Conservation (phyloP, 2,888 invertebrate species). For the Thymelicus lineola region DNA sequence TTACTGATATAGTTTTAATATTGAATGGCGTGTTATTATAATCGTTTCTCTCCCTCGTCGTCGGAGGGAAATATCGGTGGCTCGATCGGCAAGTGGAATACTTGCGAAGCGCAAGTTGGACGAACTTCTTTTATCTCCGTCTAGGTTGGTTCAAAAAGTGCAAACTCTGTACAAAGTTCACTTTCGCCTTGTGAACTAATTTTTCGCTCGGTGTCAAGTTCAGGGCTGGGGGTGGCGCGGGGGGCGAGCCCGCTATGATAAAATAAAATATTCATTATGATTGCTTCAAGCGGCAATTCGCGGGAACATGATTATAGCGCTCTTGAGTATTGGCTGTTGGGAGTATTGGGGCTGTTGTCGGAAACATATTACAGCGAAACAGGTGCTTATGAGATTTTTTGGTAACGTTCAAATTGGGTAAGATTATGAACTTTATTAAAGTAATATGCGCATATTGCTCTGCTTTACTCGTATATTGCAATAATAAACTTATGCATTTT, state of each 20-base stretch:
- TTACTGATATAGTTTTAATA: conserved; percentile 43
- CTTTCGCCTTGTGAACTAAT: conserved; percentile 85
- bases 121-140: conserved; percentile 80
- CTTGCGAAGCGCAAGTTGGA: conserved; percentile 39
- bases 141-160: conserved; percentile 81
- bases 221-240: conserved; percentile 65
- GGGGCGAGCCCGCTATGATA: conserved; percentile 70
- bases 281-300: conserved; percentile 78
- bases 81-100: background rate
- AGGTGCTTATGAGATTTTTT: background rate
- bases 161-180: conserved; percentile 83
- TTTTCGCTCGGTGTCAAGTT: conserved; percentile 85
- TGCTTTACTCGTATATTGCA: too few species aligned
- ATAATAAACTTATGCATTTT: too few species aligned
- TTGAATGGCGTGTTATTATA: conserved; percentile 26
- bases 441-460: too few species aligned
- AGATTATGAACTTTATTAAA: background rate
- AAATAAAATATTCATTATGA: conserved; percentile 86
- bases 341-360: conserved; percentile 10
- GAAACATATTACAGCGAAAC: conserved; percentile 5
- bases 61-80: conserved; percentile 26
- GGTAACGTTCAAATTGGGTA: background rate
- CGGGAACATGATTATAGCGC: conserved; percentile 57
- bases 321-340: conserved; percentile 54
- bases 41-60: conserved; percentile 15